phyloP scores from a whole-genome alignment of 2,797 vertebrate genomes.

The Neomorphus geoffroyi region DNA sequence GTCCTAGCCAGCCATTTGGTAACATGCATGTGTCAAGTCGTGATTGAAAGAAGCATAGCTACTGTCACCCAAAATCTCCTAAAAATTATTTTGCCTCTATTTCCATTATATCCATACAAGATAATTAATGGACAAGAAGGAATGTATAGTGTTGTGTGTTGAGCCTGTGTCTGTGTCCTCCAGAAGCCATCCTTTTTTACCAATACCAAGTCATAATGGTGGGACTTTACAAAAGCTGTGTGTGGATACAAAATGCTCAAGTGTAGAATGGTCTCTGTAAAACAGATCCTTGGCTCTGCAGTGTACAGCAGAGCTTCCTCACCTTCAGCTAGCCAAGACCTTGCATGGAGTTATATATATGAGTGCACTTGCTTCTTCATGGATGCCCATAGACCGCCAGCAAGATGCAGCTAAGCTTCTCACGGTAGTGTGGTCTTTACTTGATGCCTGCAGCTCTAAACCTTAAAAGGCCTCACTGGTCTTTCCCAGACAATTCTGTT shows the following conservation, averaged over 20 bases:
- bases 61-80: background rate
- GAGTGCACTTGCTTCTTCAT: background rate
- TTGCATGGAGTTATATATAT: background rate
- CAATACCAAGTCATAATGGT: background rate
- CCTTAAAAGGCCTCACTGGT: background rate
- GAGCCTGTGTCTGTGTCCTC: background rate
- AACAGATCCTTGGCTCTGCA: background rate
- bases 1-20: background rate
- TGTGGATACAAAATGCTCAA: background rate
- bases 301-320: background rate
- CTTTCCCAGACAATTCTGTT: background rate
- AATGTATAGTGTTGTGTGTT: background rate
- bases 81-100: background rate
- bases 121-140: background rate
- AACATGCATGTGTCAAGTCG: background rate
- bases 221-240: background rate
- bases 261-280: background rate
- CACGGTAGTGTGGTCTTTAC: background rate
- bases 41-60: background rate
- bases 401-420: background rate
- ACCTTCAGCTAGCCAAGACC: background rate
- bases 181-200: background rate
- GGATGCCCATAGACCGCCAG: background rate
- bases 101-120: background rate
- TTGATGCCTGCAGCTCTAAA: background rate